Conservation (phyloP, 2,888 invertebrate species). For the Dendrolimus houi region DNA sequence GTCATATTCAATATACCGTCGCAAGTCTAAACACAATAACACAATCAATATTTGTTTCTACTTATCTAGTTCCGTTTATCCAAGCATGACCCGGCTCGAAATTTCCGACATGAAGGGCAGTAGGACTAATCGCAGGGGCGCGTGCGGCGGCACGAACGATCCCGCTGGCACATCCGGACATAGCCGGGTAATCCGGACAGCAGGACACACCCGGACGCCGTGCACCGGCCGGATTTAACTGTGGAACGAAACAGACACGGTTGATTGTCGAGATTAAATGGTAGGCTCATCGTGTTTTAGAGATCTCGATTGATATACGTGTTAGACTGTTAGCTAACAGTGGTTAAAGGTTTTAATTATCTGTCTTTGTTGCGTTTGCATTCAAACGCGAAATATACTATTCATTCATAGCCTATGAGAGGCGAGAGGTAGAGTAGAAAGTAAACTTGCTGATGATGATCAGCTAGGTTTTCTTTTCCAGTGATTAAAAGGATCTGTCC, state of each 20-base stretch:
- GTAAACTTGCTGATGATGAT: too few species aligned
- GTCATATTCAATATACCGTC: background rate
- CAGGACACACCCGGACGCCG: conserved; percentile 27
- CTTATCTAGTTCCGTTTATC: conserved; percentile 45
- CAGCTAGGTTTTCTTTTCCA: too few species aligned
- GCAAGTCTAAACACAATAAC: conserved; percentile 10
- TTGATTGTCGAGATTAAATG: conserved; percentile 64
- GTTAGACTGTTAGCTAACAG: background rate
- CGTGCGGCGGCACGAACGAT: conserved; percentile 59
- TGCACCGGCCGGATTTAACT: conserved; percentile 44
- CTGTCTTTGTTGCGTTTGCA: too few species aligned
- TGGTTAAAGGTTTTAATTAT: too few species aligned
- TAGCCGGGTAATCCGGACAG: conserved; percentile 45
- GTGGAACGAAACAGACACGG: conserved; percentile 55
- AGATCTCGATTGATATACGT: conserved; percentile 27
- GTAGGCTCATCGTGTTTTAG: conserved; percentile 31
- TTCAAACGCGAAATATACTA: too few species aligned
- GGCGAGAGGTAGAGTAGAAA: too few species aligned
- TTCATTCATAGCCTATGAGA: too few species aligned
- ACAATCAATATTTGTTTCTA: conserved; percentile 30
- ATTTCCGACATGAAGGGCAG: conserved; percentile 47
- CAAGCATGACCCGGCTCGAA: conserved; percentile 36
- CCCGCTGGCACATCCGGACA: conserved; percentile 43
- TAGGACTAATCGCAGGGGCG: conserved; percentile 55
- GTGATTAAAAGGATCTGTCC: too few species aligned